phyloP scores from a whole-genome alignment of 2,797 vertebrate genomes.

The Eulemur rubriventer region DNA sequence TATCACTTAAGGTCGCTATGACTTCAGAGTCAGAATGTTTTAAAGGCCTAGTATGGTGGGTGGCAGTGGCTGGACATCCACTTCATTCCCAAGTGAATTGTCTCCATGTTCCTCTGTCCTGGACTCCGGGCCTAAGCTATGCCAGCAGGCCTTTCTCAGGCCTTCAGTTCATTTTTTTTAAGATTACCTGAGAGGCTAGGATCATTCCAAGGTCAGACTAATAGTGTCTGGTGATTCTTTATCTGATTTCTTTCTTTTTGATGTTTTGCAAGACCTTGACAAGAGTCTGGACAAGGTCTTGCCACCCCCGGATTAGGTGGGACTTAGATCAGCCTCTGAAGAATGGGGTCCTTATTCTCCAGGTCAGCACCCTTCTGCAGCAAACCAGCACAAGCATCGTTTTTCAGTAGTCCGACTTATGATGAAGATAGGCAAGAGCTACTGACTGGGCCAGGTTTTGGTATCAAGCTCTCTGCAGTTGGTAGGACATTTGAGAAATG shows the following conservation, averaged over 20 bases:
- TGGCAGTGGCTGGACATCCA: background rate
- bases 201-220: background rate
- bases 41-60: background rate
- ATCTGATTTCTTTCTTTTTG: background rate
- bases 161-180: background rate
- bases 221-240: background rate
- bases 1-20: rapidly evolving
- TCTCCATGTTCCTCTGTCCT: rapidly evolving
- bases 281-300: background rate
- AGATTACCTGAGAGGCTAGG: background rate
- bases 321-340: background rate
- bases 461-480: background rate
- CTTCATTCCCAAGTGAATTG: background rate
- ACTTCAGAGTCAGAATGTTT: background rate
- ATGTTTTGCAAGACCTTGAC: background rate
- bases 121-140: background rate
- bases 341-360: constrained; percentile 28
- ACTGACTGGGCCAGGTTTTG: background rate
- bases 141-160: background rate
- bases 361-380: background rate
- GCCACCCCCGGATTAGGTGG: background rate
- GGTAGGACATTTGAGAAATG: constrained; percentile 55
- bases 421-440: background rate
- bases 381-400: background rate
- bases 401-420: background rate